Conservation (phyloP, 2,888 invertebrate species). For the Patella ulyssiponensis region DNA sequence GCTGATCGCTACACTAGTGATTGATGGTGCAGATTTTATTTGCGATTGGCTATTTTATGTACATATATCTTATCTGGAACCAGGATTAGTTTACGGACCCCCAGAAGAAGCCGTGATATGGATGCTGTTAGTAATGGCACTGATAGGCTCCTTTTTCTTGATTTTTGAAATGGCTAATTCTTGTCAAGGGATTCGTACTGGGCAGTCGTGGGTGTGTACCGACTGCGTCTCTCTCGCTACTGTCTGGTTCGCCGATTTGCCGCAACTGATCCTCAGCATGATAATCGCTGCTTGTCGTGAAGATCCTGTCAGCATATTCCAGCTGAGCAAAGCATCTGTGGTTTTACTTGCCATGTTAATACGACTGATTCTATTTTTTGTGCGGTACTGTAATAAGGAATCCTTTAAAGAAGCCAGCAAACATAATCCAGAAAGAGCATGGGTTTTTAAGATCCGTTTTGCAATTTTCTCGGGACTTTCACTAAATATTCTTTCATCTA, state of each 20-base stretch:
- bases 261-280: constrained; percentile 42
- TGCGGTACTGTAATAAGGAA: constrained; percentile 47
- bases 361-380: constrained; percentile 45
- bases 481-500: constrained; percentile 47
- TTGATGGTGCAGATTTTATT: constrained; percentile 46
- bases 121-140: constrained; percentile 45
- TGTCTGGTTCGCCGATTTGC: constrained; percentile 53
- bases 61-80: constrained; percentile 42
- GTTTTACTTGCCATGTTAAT: constrained; percentile 50
- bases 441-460: constrained; percentile 27
- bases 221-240: constrained; percentile 47
- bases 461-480: constrained; percentile 58
- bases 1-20: constrained; percentile 44
- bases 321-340: constrained; percentile 50
- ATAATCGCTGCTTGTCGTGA: constrained; percentile 52
- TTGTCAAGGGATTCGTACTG: constrained; percentile 36
- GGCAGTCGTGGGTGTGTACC: constrained; percentile 40
- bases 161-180: constrained; percentile 40
- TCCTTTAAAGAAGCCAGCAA: background rate
- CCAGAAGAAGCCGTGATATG: constrained; percentile 28
- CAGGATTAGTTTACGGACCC: constrained; percentile 56
- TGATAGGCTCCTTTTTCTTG: constrained; percentile 45
- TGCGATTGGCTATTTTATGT: constrained; percentile 55
- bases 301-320: constrained; percentile 56
- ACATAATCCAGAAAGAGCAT: too few species aligned